These are phyloP conservation scores for Orgyia antiqua DNA, from an alignment of 2,888 invertebrate genomes.

Conservation along the genomic window DNA sequence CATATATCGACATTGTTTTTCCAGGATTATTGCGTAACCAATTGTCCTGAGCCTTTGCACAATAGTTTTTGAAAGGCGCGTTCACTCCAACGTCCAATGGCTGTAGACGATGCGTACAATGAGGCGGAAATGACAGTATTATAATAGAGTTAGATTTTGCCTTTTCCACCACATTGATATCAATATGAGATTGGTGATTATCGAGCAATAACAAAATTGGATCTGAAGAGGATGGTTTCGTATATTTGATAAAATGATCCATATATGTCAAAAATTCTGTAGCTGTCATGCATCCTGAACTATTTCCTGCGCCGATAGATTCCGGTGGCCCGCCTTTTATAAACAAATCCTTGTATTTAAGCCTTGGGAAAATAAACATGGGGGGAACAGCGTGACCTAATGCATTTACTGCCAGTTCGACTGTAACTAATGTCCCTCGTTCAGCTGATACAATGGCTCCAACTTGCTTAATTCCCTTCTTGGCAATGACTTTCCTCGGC, in stretches of 20 bases:
- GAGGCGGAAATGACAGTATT: too few species aligned
- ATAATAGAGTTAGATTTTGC: not conserved
- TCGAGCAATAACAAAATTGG: constrained; percentile 1
- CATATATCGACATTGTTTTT: not conserved
- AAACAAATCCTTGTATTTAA: constrained; percentile 1
- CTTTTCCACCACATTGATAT: not conserved
- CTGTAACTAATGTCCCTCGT: not conserved
- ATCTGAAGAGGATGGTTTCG: not conserved
- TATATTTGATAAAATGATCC: not conserved
- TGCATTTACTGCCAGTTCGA: not conserved
- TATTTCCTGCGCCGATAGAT: not conserved
- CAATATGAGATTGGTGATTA: not conserved
- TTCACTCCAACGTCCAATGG: too few species aligned
- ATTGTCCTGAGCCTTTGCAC: too few species aligned
- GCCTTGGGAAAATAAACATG: constrained; percentile 2
- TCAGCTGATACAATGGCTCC: not conserved
- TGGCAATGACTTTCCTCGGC: constrained; percentile 1
- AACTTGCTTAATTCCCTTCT: not conserved
- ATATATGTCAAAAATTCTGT: not conserved
- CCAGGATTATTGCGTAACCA: not conserved
- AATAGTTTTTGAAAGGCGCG: too few species aligned
- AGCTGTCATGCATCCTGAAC: not conserved
- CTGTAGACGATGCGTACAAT: too few species aligned
- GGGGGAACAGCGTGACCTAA: not conserved
- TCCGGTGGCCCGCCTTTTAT: not conserved